phyloP scores from a whole-genome alignment of 2,113 vertebrate species.

The Channa maculata region DNA sequence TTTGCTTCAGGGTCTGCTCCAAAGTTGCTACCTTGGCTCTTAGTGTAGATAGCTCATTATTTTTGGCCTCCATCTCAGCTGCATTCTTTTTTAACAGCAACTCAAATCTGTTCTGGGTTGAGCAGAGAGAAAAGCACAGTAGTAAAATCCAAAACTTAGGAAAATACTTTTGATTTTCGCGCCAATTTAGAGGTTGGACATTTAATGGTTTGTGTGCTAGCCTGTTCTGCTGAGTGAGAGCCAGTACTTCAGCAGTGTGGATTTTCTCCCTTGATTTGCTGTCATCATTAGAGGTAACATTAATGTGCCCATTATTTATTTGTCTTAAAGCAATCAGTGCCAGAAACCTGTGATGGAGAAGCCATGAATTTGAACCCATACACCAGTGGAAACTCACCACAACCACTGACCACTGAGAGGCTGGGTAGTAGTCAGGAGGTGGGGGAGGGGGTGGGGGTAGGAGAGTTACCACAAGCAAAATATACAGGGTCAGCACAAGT shows the following conservation, averaged over 20 bases:
- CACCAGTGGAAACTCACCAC: conserved; percentile 79
- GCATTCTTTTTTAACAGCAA: conserved; percentile 82
- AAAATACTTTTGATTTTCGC: conserved; percentile 11
- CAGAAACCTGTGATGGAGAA: conserved; percentile 58
- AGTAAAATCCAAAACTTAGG: neutral
- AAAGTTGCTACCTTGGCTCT: conserved; percentile 78
- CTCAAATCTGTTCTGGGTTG: conserved; percentile 83
- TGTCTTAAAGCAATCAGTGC: conserved; percentile 61
- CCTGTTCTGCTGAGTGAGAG: conserved; percentile 34
- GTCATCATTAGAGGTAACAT: conserved; percentile 63
- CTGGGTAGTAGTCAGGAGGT: conserved; percentile 72
- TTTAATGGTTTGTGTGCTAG: conserved; percentile 30
- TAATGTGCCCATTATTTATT: conserved; percentile 73
- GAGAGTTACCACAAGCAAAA: conserved; percentile 77
- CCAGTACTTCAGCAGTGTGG: conserved; percentile 25
- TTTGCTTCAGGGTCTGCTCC: conserved; percentile 75
- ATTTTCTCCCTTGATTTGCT: conserved; percentile 56
- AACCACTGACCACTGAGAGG: conserved; percentile 77
- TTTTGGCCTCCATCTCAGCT: conserved; percentile 80
- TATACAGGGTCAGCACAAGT: conserved; percentile 79
- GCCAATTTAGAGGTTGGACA: conserved; percentile 15
- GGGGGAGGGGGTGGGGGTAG: conserved; percentile 23
- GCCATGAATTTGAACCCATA: conserved; percentile 68
- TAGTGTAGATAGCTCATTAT: conserved; percentile 76
- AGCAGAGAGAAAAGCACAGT: conserved; percentile 24